Base-by-base conservation (phyloP, 2,113 vertebrate genomes). In the Taurulus bubalis region DNA sequence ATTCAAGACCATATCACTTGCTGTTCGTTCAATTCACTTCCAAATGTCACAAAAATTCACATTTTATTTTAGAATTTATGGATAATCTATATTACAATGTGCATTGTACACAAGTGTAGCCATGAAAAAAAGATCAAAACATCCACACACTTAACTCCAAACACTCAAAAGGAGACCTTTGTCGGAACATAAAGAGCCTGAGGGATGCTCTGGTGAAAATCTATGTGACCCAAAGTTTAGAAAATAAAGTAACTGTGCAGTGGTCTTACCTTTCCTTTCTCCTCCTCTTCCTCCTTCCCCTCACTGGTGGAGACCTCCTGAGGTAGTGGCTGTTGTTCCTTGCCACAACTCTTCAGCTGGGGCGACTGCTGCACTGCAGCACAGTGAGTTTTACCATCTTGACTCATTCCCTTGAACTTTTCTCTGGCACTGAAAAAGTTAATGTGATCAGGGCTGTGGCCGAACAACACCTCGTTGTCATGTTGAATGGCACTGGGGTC, bases 371-470 rank as follows among this genome's bases (percentile, higher is more conserved):
- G 90, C 28, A 14, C 80, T 3, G 73, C 83, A 81, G 85, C 72
- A 78, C 83, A 88, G 2, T 92, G 93, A 0, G 92, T 86, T 18
- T 95, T 93, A 64, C 94, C 94, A 86, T 99, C 97, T 93, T 96
- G 96, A 79, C 97, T 96, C 87, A 99, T 96, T 66, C 96, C 97
- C 87, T 97, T 97, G 4, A 99, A 99, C 87, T 99, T 99, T 90
- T 97, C 98, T 77, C 97, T 95, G 84, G 98, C 98, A 1, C 96
- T 99, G 91, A 97, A 97, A 93, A 99, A 99, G 91, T 99, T 96
- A 24, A 99, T 99, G 88, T 97, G 96, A 87, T 99, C 98, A 0
- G 94, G 91, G 72, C 95, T 96, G 82, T 96, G 90, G 71, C 85
- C 83, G 6, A 86, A 88, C 77, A 89, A 28, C 89, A 82, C 65